Evolutionary conservation across 2,888 invertebrate genomes (phyloP).

Genomic region (Polyommatus icarus): DNA sequence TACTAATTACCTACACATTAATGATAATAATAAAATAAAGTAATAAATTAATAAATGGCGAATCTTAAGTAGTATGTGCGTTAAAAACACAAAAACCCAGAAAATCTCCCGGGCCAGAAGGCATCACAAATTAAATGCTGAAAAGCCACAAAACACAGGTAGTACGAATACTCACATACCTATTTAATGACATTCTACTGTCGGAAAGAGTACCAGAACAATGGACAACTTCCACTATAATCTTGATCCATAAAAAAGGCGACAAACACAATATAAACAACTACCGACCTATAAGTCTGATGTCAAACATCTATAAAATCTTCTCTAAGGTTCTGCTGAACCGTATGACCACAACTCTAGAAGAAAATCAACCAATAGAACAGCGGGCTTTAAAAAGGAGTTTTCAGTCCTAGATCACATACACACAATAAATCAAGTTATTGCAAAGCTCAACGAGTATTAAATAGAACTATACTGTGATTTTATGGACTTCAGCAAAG

Average conservation of each 20-base stretch:
- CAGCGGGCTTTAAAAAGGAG: not conserved
- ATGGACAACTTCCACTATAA: not conserved
- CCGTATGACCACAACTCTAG: not conserved
- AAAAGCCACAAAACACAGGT: not conserved
- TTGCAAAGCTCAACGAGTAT: not conserved
- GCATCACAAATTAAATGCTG: not conserved
- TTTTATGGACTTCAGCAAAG: not conserved
- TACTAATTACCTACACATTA: no score
- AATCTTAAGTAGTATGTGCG: not conserved
- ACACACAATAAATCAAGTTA: not conserved
- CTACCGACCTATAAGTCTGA: not conserved
- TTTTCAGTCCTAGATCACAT: not conserved
- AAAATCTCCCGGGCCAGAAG: not conserved
- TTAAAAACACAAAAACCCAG: not conserved
- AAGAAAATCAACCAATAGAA: not conserved
- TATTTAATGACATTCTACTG: not conserved
- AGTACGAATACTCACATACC: not conserved
- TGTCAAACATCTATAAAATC: not conserved
- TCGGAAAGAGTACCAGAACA: not conserved
- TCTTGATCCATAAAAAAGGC: not conserved
- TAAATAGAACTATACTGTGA: not conserved
- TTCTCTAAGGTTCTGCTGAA: not conserved
- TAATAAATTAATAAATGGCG: not conserved
- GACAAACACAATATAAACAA: not conserved
- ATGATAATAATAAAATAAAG: no score